phyloP scores from a whole-genome alignment of 1,140 invertebrate genomes.

The Ectropis grisescens region DNA sequence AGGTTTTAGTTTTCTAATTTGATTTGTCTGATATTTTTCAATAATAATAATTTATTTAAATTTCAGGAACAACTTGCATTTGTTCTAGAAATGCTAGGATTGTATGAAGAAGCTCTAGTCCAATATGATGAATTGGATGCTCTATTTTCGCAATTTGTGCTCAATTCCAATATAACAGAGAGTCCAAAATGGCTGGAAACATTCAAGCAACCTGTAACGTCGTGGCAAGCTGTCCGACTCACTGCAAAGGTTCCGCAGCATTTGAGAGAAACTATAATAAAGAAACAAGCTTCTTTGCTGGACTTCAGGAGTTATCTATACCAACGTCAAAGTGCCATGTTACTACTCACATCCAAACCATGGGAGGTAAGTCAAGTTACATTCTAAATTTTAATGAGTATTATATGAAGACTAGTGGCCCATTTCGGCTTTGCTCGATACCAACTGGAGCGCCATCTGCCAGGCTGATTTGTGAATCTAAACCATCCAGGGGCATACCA shows the following conservation, averaged over 20 bases:
- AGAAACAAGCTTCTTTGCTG: constrained; percentile 82
- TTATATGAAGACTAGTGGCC: too few species aligned
- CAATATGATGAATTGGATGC: constrained; percentile 98
- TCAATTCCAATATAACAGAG: constrained; percentile 90
- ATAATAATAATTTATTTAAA: too few species aligned
- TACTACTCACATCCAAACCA: constrained; percentile 82
- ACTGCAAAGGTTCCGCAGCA: constrained; percentile 76
- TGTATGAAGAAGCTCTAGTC: constrained; percentile 94
- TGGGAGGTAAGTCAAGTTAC: constrained; percentile 87
- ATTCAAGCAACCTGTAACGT: constrained; percentile 82
- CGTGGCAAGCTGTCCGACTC: constrained; percentile 87
- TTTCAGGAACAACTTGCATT: constrained; percentile 95
- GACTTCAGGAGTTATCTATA: constrained; percentile 96
- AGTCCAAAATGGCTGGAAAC: constrained; percentile 84
- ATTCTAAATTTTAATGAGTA: neutral
- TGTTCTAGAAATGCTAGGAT: constrained; percentile 93
- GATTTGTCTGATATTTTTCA: too few species aligned
- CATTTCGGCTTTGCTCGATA: too few species aligned
- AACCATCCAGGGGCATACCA: too few species aligned
- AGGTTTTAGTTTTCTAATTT: too few species aligned
- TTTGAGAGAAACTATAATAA: constrained; percentile 78
- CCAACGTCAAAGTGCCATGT: constrained; percentile 90
- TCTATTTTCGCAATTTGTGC: constrained; percentile 95
- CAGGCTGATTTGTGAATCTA: too few species aligned
- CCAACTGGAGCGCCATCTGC: too few species aligned